Percentiles rank a stretch among this genome's conserved stretches.
Conservation (phyloP, 2,888 invertebrate genomes). For the Chrysopilus asiliformis region DNA sequence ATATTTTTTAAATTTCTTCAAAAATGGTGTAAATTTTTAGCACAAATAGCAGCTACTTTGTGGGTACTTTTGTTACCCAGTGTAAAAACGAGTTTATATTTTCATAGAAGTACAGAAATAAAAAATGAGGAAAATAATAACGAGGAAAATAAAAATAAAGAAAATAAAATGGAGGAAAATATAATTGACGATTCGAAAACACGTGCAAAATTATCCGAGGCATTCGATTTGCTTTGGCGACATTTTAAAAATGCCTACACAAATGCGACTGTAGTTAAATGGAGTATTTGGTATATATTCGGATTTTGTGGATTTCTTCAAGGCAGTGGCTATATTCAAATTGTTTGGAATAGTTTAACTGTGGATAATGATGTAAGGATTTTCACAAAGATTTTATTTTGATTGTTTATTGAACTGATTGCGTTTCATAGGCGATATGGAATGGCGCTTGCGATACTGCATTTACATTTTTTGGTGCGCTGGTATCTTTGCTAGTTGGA, state of each 20-base stretch:
- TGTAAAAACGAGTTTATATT: slow-evolving; percentile 50
- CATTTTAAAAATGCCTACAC: slow-evolving; percentile 48
- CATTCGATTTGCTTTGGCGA: slow-evolving; percentile 38
- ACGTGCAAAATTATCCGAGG: too few species aligned
- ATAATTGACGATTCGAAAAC: not conserved
- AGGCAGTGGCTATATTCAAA: slow-evolving; percentile 55
- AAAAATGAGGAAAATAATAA: too few species aligned
- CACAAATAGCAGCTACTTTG: slow-evolving; percentile 44
- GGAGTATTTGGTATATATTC: slow-evolving; percentile 68
- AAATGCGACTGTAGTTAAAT: slow-evolving; percentile 48
- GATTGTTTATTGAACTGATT: not conserved
- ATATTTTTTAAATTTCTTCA: too few species aligned
- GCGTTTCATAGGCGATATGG: slow-evolving; percentile 20
- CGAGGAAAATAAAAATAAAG: too few species aligned
- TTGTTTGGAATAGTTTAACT: slow-evolving; percentile 44
- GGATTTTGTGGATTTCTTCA: slow-evolving; percentile 60
- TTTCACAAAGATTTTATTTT: not conserved
- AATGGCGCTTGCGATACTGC: slow-evolving; percentile 77
- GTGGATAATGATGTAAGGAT: not conserved
- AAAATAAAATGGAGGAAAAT: slow-evolving; percentile 1
- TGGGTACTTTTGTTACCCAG: slow-evolving; percentile 51
- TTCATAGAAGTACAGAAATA: slow-evolving; percentile 38
- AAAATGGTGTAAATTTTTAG: too few species aligned
- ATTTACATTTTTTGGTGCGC: slow-evolving; percentile 53
- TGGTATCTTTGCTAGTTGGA: slow-evolving; percentile 44